Evolutionary conservation across 2,888 invertebrate genomes (phyloP).

Genomic region (Diarsia mendica): DNA sequence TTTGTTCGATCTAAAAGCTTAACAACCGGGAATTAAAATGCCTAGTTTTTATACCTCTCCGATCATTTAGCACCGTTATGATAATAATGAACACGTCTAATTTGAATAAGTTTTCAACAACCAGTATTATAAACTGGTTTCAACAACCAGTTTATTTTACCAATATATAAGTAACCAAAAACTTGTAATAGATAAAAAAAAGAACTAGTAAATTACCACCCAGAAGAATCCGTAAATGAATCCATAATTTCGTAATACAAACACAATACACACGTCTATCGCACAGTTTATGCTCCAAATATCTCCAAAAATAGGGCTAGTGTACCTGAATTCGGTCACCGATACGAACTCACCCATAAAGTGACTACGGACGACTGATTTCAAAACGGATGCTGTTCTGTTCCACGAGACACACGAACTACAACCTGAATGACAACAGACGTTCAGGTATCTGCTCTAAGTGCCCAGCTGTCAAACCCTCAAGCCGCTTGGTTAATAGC

Average conservation of each 20-base stretch:
- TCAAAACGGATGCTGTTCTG: constrained; percentile 73
- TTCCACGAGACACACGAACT: constrained; percentile 67
- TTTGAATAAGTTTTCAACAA: constrained; percentile 48
- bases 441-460: constrained; percentile 72
- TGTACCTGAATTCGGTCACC: constrained; percentile 67
- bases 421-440: constrained; percentile 73
- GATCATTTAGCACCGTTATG: constrained; percentile 43
- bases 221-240: constrained; percentile 1
- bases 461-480: constrained; percentile 72
- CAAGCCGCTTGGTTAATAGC: constrained; percentile 80
- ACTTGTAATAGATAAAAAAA: neutral
- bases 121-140: too few species aligned
- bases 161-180: neutral
- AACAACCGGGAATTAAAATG: constrained; percentile 39
- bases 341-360: constrained; percentile 81
- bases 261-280: constrained; percentile 30
- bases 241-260: constrained; percentile 36
- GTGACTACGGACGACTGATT: constrained; percentile 74
- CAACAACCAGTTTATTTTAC: constrained; percentile 40
- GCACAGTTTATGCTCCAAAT: constrained; percentile 63
- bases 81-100: constrained; percentile 31
- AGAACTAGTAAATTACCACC: neutral
- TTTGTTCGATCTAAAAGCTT: constrained; percentile 36
- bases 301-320: constrained; percentile 63
- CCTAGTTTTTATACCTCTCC: constrained; percentile 10